phyloP scores from a whole-genome alignment of 2,113 vertebrate genomes.

The Pedionomus torquatus region DNA sequence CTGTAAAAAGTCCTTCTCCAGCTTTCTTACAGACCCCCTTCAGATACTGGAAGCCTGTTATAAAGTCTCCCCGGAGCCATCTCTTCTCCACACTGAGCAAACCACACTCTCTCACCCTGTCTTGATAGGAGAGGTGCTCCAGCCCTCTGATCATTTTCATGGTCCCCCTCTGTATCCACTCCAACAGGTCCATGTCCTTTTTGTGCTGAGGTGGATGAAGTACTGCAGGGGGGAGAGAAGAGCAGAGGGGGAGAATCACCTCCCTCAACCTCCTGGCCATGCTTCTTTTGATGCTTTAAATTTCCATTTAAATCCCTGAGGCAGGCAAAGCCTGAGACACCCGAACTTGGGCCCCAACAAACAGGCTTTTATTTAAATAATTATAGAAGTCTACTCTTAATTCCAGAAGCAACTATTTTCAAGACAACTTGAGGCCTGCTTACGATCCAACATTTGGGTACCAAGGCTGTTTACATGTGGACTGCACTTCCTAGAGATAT shows the following conservation, averaged over 20 bases:
- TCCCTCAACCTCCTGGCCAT: not conserved
- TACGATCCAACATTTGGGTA: not conserved
- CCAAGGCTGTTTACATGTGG: not conserved
- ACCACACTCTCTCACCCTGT: not conserved
- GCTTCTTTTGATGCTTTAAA: not conserved
- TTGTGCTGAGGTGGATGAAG: not conserved
- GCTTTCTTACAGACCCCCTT: not conserved
- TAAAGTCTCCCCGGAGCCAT: too few relatives aligned
- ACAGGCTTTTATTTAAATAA: not conserved
- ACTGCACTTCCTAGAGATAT: not conserved
- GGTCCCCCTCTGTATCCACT: not conserved
- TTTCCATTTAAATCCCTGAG: not conserved
- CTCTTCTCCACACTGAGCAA: not conserved
- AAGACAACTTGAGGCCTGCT: not conserved
- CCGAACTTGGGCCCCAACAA: not conserved
- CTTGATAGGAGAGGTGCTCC: not conserved
- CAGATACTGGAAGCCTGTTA: not conserved
- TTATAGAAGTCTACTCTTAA: not conserved
- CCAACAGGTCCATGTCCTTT: not conserved
- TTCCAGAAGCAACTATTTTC: not conserved
- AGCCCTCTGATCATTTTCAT: not conserved
- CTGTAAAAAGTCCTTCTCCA: not conserved
- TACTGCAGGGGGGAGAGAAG: not conserved
- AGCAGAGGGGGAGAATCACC: not conserved
- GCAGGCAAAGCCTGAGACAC: not conserved